Evolutionary conservation across 2,888 invertebrate species (phyloP), one percentile per base, ranked within the genome.

Genomic region (Aleiodes testaceus): DNA sequence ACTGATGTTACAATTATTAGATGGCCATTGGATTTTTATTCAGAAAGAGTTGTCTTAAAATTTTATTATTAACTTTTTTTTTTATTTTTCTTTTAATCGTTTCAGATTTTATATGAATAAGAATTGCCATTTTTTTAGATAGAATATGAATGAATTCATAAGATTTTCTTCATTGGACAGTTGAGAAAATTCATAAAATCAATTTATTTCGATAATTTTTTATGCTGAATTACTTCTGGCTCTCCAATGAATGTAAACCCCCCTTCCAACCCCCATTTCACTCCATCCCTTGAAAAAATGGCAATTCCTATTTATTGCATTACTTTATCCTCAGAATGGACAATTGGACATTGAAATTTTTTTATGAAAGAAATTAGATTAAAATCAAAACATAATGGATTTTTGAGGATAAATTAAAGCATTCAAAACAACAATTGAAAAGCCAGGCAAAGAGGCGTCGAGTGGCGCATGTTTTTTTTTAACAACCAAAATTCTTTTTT

Each of bases 301-400:
- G 81, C 82, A 83, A 84, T 85, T 83, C 80, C 74, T 83, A 82
- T 85, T 84, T 85, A 82, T 55, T 55, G 14, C n/a, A 52, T 52
- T 18, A 67, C 22, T 65, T 65, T 36, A 65, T 65, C 30, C 49
- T 65, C 18, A 22, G 50, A 44, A 59, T 20, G n/a, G 53, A 16
- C 30, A 66, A 73, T 68, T 49, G n/a, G n/a, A n/a, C n/a, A 47
- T 68, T 11, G 49, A 26, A 26, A 69, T 64, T 1, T 49, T 69
- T 73, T 50, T 22, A 49, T 63, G 55, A 42, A 26, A 11, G n/a
- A n/a, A n/a, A n/a, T n/a, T n/a, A n/a, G n/a, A n/a, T n/a, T n/a
- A n/a, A n/a, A n/a, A n/a, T n/a, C n/a, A n/a, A n/a, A n/a, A n/a
- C n/a, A 16, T 22, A 16, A 14, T 20, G 42, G 18, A 22, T 30